A percentile compares a stretch with the other conserved stretches of the same genome.
Conservation (phyloP, 2,888 invertebrate species). For the Helobdella robusta region DNA sequence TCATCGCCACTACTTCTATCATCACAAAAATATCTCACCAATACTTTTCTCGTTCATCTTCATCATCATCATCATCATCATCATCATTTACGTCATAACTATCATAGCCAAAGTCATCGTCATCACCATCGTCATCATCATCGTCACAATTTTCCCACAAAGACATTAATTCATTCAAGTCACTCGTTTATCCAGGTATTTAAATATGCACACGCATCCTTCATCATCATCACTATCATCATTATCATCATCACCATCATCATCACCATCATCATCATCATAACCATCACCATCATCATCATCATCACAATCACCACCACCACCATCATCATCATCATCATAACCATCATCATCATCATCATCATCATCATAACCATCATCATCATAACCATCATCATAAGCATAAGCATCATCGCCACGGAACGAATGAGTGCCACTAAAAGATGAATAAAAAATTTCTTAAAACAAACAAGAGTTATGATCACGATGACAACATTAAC, state of each 20-base stretch:
- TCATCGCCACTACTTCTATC: too few relatives aligned
- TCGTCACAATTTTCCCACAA: background rate
- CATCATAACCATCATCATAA: conserved; percentile 1
- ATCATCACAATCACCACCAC: background rate
- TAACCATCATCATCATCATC: conserved; percentile 12
- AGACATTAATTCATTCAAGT: too few relatives aligned
- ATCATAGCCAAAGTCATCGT: background rate
- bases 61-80: conserved; percentile 2
- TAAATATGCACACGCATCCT: too few relatives aligned
- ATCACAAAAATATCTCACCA: too few relatives aligned
- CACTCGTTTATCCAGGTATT: too few relatives aligned
- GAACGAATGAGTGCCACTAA: too few relatives aligned
- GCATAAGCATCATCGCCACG: background rate
- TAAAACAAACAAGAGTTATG: too few relatives aligned
- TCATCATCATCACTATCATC: conserved; percentile 7
- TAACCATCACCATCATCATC: too few relatives aligned
- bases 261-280: background rate
- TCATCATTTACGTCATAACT: background rate
- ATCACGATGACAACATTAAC: too few relatives aligned
- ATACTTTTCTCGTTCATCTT: too few relatives aligned
- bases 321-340: background rate
- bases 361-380: conserved; percentile 7
- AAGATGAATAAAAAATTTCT: too few relatives aligned
- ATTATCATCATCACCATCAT: conserved; percentile 10
- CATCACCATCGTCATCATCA: background rate